Percentiles rank a stretch among this genome's conserved stretches.
Conservation (phyloP, 2,888 invertebrate species). For the Zhengitettix transpicula region DNA sequence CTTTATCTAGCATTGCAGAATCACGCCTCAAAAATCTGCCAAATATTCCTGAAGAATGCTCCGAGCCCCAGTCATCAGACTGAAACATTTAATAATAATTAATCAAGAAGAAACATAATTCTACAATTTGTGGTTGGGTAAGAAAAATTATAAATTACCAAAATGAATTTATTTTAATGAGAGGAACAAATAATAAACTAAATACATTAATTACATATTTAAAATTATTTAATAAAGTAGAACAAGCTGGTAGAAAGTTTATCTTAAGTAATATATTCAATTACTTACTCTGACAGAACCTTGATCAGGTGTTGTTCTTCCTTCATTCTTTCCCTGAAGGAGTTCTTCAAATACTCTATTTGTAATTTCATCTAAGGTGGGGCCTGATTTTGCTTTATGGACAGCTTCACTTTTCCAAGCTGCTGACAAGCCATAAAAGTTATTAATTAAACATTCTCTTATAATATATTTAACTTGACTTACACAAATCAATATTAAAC, state of each 20-base stretch:
- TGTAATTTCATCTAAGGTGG: constrained; percentile 53
- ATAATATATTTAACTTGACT: no score
- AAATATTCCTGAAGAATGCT: constrained; percentile 49
- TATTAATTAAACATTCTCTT: no score
- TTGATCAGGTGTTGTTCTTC: constrained; percentile 28
- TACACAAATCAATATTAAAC: no score
- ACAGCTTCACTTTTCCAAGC: constrained; percentile 5
- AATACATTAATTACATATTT: no score
- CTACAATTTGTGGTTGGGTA: no score
- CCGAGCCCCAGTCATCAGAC: constrained; percentile 57
- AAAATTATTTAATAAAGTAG: no score
- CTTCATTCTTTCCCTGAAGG: constrained; percentile 43
- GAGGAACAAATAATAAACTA: no score
- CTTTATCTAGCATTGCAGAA: constrained; percentile 25
- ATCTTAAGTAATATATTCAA: constrained; percentile 5
- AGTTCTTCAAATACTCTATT: constrained; percentile 61
- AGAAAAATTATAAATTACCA: no score
- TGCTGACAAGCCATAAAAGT: not conserved
- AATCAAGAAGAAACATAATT: no score
- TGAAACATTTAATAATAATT: constrained; percentile 18
- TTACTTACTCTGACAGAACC: constrained; percentile 36
- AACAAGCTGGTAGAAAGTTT: no score
- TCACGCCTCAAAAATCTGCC: constrained; percentile 46
- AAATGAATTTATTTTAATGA: no score
- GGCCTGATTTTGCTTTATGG: constrained; percentile 16